phyloP scores from a whole-genome alignment of 2,113 vertebrate genomes.

The Gymnocephalus cernua region DNA sequence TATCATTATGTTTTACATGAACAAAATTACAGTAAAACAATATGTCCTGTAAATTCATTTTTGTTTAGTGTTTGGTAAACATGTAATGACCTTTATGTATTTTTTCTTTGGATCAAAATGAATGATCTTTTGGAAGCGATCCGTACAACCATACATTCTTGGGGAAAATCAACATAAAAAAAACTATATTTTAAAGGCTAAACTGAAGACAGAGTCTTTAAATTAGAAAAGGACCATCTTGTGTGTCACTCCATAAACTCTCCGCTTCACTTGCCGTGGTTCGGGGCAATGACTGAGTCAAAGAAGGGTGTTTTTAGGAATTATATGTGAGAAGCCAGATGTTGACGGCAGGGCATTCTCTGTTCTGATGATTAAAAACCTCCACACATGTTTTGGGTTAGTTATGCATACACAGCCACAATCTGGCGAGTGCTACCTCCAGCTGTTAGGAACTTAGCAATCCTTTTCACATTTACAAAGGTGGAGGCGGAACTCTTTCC shows the following conservation, averaged over 20 bases:
- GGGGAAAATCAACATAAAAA: background rate
- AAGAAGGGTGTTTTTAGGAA: background rate
- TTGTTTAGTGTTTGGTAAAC: background rate
- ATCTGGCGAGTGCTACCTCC: constrained; percentile 4
- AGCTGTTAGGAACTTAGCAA: constrained; percentile 33
- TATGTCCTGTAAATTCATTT: background rate
- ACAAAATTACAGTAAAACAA: background rate
- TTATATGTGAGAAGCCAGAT: constrained; percentile 32
- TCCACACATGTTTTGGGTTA: constrained; percentile 8
- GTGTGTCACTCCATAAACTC: background rate
- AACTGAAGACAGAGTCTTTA: background rate
- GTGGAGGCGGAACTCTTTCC: background rate
- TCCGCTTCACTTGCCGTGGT: background rate
- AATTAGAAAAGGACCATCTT: background rate
- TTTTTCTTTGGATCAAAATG: background rate
- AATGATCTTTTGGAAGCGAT: background rate
- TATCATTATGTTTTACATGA: background rate
- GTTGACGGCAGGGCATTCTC: background rate
- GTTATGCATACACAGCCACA: constrained; percentile 18
- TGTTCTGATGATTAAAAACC: constrained; percentile 7
- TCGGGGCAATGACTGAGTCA: constrained; percentile 13
- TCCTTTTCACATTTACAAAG: constrained; percentile 38
- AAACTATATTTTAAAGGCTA: background rate
- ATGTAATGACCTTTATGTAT: background rate
- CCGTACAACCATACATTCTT: background rate